These are phyloP conservation scores for Tupaia chinensis DNA, from an alignment of 2,113 vertebrate species.

Conservation along the genomic window DNA sequence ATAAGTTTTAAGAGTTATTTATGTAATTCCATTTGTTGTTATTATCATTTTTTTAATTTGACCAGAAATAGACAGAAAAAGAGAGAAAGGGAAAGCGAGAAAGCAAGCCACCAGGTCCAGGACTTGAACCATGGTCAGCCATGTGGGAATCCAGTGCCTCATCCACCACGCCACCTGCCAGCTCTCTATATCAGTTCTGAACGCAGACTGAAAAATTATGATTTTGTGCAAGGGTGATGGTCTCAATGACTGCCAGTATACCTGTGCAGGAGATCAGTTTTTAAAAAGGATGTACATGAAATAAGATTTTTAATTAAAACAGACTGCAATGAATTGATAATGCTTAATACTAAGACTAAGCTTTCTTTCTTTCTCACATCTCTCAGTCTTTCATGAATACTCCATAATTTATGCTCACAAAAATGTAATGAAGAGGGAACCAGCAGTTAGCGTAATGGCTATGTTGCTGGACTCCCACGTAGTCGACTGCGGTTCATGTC, in stretches of 20 bases:
- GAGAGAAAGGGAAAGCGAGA: too few relatives aligned
- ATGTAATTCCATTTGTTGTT: too few relatives aligned
- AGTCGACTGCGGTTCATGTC: too few relatives aligned
- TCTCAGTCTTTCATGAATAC: slow-evolving; percentile 44
- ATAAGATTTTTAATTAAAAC: slow-evolving; percentile 75
- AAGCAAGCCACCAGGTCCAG: too few relatives aligned
- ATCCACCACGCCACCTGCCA: too few relatives aligned
- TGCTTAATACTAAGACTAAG: slow-evolving; percentile 26
- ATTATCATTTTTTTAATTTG: too few relatives aligned
- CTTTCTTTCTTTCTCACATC: background rate
- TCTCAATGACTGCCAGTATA: slow-evolving; percentile 21
- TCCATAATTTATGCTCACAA: slow-evolving; percentile 34
- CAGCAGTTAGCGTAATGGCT: too few relatives aligned
- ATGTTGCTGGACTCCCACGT: too few relatives aligned
- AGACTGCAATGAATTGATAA: slow-evolving; percentile 59
- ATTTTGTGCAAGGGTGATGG: background rate
- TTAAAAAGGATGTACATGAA: slow-evolving; percentile 64
- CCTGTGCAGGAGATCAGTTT: slow-evolving; percentile 55
- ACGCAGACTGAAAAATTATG: slow-evolving; percentile 62
- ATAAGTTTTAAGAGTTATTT: too few relatives aligned
- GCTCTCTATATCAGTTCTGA: slow-evolving; percentile 30
- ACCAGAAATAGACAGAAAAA: too few relatives aligned
- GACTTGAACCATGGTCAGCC: too few relatives aligned
- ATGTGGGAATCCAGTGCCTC: too few relatives aligned
- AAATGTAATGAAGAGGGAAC: background rate